Evolutionary conservation across 2,113 vertebrate species (phyloP).

Genomic region (Ailurus styani): DNA sequence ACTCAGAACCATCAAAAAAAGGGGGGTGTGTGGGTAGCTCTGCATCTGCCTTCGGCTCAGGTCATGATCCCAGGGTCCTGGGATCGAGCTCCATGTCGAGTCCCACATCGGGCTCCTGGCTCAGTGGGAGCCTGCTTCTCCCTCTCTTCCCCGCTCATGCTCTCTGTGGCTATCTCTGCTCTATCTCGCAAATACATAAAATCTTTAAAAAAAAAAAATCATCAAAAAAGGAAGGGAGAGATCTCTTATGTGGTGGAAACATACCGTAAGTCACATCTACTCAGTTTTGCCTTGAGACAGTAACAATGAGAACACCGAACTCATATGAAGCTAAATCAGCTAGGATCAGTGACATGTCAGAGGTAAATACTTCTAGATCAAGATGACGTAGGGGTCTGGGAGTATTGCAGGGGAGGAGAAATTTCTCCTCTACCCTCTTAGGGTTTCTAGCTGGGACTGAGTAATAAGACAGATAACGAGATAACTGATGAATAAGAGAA

Average conservation of each 20-base stretch:
- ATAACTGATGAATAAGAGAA: neutral
- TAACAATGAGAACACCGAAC: neutral
- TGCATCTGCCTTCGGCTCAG: neutral
- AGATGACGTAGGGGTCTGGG: neutral
- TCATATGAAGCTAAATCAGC: neutral
- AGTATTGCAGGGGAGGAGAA: neutral
- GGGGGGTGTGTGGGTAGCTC: neutral
- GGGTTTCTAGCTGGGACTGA: neutral
- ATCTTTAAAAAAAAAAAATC: neutral
- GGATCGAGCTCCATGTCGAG: neutral
- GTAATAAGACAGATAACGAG: neutral
- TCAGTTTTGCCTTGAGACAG: neutral
- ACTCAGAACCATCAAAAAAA: neutral
- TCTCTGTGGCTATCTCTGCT: neutral
- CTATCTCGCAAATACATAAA: neutral
- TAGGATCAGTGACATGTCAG: neutral
- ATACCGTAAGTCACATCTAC: neutral
- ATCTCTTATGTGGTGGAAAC: neutral
- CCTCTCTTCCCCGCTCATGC: neutral
- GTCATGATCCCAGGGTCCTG: neutral
- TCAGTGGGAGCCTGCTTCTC: neutral
- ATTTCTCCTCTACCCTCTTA: neutral
- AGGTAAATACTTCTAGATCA: neutral
- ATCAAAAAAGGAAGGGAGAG: neutral
- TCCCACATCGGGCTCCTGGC: neutral